Conservation (phyloP, 2,113 vertebrate genomes). For the Nesospiza acunhae region DNA sequence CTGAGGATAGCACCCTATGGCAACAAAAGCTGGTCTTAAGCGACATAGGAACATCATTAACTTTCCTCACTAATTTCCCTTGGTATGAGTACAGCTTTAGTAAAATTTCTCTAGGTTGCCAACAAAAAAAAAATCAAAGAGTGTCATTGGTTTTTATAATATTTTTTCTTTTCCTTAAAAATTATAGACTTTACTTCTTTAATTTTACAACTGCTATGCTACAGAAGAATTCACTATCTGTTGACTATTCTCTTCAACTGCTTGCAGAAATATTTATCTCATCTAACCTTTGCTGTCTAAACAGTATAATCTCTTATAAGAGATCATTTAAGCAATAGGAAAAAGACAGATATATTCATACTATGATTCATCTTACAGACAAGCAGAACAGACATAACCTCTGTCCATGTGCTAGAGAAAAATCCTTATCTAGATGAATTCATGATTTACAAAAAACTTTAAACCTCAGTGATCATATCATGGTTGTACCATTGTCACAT, state of each 20-base stretch:
- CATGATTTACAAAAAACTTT: not conserved
- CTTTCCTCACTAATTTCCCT: not conserved
- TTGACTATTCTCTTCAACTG: not conserved
- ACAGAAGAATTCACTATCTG: not conserved
- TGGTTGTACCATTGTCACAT: not conserved
- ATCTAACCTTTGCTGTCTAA: not conserved
- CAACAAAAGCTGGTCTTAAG: not conserved
- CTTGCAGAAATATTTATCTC: not conserved
- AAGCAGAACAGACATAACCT: not conserved
- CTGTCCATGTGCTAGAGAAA: not conserved
- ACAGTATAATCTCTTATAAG: not conserved
- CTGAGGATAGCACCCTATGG: not conserved
- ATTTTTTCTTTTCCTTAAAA: not conserved
- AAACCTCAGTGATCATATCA: not conserved
- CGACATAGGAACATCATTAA: not conserved
- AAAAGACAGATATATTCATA: not conserved
- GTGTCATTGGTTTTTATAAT: not conserved
- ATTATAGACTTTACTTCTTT: not conserved
- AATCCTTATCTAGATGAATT: not conserved
- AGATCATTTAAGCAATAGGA: not conserved
- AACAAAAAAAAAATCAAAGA: not conserved
- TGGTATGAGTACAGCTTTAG: not conserved
- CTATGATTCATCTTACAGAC: not conserved
- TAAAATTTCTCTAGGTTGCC: not conserved
- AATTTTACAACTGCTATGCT: not conserved